These are phyloP conservation scores for Hystrix brachyura DNA, from an alignment of 2,113 vertebrate species.

Conservation along the genomic window DNA sequence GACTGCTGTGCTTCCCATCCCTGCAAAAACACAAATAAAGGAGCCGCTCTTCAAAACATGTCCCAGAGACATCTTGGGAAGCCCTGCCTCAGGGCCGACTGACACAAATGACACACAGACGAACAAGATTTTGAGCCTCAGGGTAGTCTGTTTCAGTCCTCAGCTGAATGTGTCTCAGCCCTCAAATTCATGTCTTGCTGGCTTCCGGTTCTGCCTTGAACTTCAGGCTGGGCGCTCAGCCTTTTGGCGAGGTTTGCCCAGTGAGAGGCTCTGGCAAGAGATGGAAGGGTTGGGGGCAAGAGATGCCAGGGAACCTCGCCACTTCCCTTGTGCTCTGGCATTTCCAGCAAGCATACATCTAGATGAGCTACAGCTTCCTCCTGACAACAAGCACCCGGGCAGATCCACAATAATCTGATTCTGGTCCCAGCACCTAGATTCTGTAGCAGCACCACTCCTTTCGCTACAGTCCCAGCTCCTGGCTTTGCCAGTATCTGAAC, in stretches of 20 bases:
- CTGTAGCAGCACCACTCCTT: not conserved
- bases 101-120: too few relatives aligned
- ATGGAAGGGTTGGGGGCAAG: not conserved
- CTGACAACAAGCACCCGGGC: not conserved
- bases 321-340: not conserved
- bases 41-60: not conserved
- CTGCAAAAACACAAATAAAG: not conserved
- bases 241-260: not conserved
- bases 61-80: not conserved
- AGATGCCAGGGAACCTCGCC: not conserved
- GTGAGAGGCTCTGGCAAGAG: not conserved
- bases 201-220: not conserved
- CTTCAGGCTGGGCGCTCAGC: not conserved
- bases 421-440: not conserved
- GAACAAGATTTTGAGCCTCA: not conserved
- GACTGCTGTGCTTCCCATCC: not conserved
- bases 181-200: not conserved
- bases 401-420: not conserved
- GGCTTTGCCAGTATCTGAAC: not conserved
- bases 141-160: not conserved
- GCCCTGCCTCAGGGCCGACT: not conserved
- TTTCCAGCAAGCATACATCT: not conserved
- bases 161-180: not conserved
- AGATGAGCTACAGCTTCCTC: not conserved
- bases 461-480: not conserved